Base-by-base conservation (phyloP, 2,113 vertebrate genomes). In the Oncorhynchus tshawytscha region DNA sequence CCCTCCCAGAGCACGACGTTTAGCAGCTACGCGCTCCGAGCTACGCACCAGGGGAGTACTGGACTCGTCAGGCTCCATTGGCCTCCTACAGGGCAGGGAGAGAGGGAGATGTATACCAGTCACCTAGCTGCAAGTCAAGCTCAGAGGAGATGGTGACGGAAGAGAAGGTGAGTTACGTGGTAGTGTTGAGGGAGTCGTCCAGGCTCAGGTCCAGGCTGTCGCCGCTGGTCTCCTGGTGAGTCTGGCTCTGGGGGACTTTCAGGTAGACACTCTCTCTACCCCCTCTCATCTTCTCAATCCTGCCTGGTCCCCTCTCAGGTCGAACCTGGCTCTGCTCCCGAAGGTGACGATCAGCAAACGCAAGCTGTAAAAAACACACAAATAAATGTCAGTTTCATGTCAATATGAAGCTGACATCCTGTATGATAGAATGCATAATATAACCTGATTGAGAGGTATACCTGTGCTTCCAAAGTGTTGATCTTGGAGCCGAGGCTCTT, bases 191-290 rank as follows among this genome's bases (percentile, higher is more conserved):
- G 0, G 91, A 88, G 13, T 96, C 95, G 0, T 96, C 93, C 0
- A 94, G 85, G 81, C 94, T 95, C 70, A 95, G 77, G 27, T 97
- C 96, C 62, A 97, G 89, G 81, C 95, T 98, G 89, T 98, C 96
- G 0, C 82, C 82, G 83, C 96, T 97, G 83, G 92, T 77, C 7
- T 94, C 90, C 0, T 89, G 74, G 0, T 83, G 88, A 29, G 24
- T 29, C 6, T 29, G 79, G 0, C 27, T 86, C 39, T 91, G 87
- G 48, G 86, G 71, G 57, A 84, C 68, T 1, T 81, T 78, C 5
- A 78, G 24, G 27, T 70, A 72, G 4, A 11, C n/a, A 0, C 76
- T 70, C 5, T 91, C 92, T 2, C 3, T 73, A 79, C 71, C 39
- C 39, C 9, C 80, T 79, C 84, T 91, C 87, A 84, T 81, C 77